Conservation (phyloP, 2,888 invertebrate genomes). For the Pristionchus maxplancki region DNA sequence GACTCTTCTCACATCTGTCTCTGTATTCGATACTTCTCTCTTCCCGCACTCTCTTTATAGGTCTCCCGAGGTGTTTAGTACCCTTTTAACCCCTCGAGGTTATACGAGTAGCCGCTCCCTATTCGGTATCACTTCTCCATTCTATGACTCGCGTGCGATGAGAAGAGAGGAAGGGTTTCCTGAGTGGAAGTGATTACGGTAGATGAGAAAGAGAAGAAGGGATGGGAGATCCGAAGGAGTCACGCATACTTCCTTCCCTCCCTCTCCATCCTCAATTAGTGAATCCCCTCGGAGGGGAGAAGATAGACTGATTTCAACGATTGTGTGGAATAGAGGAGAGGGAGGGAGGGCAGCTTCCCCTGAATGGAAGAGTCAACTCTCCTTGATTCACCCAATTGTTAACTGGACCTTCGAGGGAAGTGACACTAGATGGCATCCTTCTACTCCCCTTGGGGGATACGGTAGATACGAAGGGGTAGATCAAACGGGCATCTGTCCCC, state of each 20-base stretch:
- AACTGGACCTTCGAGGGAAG: not conserved
- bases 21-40: conserved; percentile 12
- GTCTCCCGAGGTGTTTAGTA: conserved; percentile 25
- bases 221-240: not conserved
- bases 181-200: conserved; percentile 25
- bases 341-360: not conserved
- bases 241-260: conserved; percentile 27
- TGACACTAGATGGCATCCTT: not conserved
- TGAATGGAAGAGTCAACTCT: not conserved
- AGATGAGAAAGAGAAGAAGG: conserved; percentile 24
- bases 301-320: conserved; percentile 2
- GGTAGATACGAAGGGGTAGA: not conserved
- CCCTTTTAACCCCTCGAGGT: conserved; percentile 24
- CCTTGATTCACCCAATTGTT: conserved; percentile 2
- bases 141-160: not conserved
- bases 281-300: not conserved
- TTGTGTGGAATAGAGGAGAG: not conserved
- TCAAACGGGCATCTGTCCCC: conserved; percentile 10
- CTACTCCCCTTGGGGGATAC: not conserved
- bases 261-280: not conserved
- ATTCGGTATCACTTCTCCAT: not conserved
- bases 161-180: not conserved
- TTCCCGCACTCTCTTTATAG: conserved; percentile 7
- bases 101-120: not conserved
- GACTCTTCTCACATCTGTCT: conserved; percentile 39